Base-by-base conservation (phyloP, 2,113 vertebrate genomes). In the Melanocharis versteri region DNA sequence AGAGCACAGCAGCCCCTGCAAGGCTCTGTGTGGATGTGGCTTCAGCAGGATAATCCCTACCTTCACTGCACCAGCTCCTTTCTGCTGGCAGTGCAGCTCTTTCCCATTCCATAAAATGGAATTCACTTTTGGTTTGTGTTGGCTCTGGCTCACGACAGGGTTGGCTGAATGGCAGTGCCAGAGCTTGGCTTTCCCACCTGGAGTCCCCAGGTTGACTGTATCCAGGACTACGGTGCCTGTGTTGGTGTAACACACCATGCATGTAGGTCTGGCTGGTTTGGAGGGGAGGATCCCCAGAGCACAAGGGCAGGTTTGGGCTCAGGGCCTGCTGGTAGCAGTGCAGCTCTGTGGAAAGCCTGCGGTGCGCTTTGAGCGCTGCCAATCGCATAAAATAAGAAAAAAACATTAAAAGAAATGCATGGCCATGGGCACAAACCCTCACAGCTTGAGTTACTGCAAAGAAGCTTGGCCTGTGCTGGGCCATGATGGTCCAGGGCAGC, bases 111-210 rank as follows among this genome's bases (percentile, higher is more conserved):
- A 64, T 37, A n/a, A 68, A 54, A 15, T 11, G 44, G 40, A 70
- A 58, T 70, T 90, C 8, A 18, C 37, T 57, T 72, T 30, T 62
- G 42, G 21, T 22, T 33, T 21, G 48, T 21, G 45, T 30, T 56
- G 50, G 51, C 45, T 65, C 8, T 71, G 61, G 37, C 50, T 48
- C 61, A n/a, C 0, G 0, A 7, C 2, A 3, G n/a, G 27, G 28
- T 23, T 75, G 22, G 18, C 18, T 57, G 71, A 82, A 62, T 13
- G 60, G 58, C 42, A 62, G 20, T 26, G 15, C 20, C 20, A 57
- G 16, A 51, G 9, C 27, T 56, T 80, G 68, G 20, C 66, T 83
- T 66, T 69, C 26, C 58, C 30, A 51, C 22, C 54, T 42, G 50
- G 10, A 57, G 10, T 57, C 20, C 39, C 35, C 39, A 53, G 60